Evolutionary conservation across 1,140 invertebrate genomes (phyloP).

Genomic region (Sminthurides bifidus): DNA sequence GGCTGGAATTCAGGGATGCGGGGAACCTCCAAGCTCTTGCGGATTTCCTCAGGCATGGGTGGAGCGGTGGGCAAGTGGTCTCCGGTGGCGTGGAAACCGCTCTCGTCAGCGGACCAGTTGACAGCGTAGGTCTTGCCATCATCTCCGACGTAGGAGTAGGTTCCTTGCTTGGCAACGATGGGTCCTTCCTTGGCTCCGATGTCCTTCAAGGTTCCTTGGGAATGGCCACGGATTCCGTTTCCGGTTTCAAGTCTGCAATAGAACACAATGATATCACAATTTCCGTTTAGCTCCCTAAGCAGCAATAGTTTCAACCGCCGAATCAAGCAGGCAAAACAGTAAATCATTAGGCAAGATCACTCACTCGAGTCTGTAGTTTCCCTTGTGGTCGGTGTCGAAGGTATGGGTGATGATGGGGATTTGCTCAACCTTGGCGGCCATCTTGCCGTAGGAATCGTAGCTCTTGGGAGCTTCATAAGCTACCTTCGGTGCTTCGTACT

Average conservation of each 20-base stretch:
- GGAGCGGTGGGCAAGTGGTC: slow-evolving; percentile 20
- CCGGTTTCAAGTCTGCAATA: slow-evolving; percentile 14
- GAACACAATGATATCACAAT: neutral
- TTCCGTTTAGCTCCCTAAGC: neutral
- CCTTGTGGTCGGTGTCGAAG: neutral
- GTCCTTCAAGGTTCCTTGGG: slow-evolving; percentile 12
- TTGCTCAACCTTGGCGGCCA: neutral
- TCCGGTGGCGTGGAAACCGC: slow-evolving; percentile 15
- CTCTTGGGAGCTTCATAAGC: neutral
- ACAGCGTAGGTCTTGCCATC: slow-evolving; percentile 9
- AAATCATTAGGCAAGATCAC: neutral
- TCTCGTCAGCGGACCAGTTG: slow-evolving; percentile 25
- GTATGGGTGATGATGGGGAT: slow-evolving; percentile 10
- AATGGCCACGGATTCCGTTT: neutral
- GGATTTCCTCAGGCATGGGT: slow-evolving; percentile 19
- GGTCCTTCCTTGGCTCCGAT: slow-evolving; percentile 19
- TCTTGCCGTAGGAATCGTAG: neutral
- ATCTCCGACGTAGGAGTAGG: slow-evolving; percentile 4
- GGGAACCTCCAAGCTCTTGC: neutral
- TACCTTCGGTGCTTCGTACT: too few species aligned
- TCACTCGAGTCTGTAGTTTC: slow-evolving; percentile 23
- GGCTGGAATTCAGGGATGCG: too few species aligned
- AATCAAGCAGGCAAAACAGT: neutral
- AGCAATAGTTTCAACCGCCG: neutral
- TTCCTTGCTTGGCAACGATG: slow-evolving; percentile 13